Evolutionary conservation across 2,797 vertebrate genomes (phyloP).

Genomic region (Myiothlypis coronata): DNA sequence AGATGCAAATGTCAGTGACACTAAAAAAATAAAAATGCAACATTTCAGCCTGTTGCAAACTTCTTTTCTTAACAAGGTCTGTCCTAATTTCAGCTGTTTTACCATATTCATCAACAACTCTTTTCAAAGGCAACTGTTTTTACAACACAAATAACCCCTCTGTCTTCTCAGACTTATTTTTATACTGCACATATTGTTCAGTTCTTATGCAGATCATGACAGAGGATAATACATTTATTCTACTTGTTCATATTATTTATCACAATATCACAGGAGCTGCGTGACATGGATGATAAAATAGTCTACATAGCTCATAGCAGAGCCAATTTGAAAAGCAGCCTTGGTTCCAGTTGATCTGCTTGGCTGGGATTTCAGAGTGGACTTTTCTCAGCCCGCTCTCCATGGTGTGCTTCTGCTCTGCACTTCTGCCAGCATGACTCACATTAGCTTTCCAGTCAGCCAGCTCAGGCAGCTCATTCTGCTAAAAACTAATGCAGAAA

Average conservation of each 20-base stretch:
- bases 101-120: not conserved
- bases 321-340: not conserved
- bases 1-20: accelerated
- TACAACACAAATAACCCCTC: not conserved
- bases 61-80: not conserved
- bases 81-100: not conserved
- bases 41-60: not conserved
- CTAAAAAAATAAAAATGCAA: not conserved
- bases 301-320: not conserved
- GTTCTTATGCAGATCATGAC: not conserved
- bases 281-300: not conserved
- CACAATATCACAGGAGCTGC: not conserved
- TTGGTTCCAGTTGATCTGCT: not conserved
- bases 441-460: not conserved
- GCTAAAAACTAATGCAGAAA: not conserved
- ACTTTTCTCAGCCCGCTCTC: not conserved
- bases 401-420: not conserved
- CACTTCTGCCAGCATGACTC: not conserved
- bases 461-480: not conserved
- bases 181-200: not conserved
- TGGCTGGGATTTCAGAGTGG: not conserved
- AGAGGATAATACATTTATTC: not conserved
- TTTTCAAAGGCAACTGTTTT: not conserved
- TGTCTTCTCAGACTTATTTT: not conserved
- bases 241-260: not conserved